phyloP scores from a whole-genome alignment of 2,888 invertebrate genomes.

The Scaptomyza flava region DNA sequence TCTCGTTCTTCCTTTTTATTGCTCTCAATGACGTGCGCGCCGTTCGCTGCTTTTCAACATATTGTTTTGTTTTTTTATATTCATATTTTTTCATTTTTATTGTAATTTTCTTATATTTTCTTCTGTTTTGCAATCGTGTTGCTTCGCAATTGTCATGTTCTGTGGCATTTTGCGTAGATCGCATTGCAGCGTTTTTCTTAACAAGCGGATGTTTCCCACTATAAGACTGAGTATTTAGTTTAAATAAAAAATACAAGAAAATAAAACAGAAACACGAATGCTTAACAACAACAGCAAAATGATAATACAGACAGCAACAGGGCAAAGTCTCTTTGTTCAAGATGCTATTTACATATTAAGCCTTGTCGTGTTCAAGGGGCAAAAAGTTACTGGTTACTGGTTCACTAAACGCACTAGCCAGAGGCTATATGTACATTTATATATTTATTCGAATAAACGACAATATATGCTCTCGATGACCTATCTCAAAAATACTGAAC shows the following conservation, averaged over 20 bases:
- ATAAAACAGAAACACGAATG: constrained; percentile 31
- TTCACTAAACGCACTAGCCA: constrained; percentile 17
- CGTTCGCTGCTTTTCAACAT: constrained; percentile 67
- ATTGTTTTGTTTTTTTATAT: constrained; percentile 58
- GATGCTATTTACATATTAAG: constrained; percentile 24
- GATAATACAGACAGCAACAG: constrained; percentile 26
- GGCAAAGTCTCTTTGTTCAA: constrained; percentile 12
- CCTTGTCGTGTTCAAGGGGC: constrained; percentile 54
- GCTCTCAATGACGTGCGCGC: constrained; percentile 66
- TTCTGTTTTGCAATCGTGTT: constrained; percentile 29
- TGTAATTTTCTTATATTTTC: constrained; percentile 26
- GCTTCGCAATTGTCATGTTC: constrained; percentile 18
- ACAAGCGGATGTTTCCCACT: constrained; percentile 84
- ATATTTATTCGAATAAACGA: constrained; percentile 1
- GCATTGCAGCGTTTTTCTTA: constrained; percentile 84
- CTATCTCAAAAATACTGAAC: constrained; percentile 26
- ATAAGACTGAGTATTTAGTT: constrained; percentile 85
- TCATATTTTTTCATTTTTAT: constrained; percentile 21
- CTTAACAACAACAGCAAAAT: constrained; percentile 20
- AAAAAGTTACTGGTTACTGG: constrained; percentile 48
- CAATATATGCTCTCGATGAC: constrained; percentile 25
- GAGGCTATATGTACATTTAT: constrained; percentile 15
- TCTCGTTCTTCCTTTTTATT: constrained; percentile 72
- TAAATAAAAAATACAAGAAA: constrained; percentile 60
- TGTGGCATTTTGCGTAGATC: constrained; percentile 52